Conservation (phyloP, 2,888 invertebrate genomes). For the Endomychus coccineus region DNA sequence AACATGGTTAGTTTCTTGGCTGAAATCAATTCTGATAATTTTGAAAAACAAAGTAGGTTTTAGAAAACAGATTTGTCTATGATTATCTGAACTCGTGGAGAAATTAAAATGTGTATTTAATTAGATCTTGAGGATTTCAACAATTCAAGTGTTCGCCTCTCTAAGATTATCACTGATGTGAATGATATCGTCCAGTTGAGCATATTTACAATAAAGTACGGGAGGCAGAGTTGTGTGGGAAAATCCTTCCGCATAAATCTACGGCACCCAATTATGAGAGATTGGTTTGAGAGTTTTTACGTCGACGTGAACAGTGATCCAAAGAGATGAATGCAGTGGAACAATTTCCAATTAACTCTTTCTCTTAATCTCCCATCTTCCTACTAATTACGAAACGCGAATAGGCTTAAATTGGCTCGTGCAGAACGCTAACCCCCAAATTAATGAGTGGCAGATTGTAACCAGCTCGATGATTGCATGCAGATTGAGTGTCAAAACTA, state of each 20-base stretch:
- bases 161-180: no score
- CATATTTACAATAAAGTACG: no score
- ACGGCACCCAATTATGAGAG: conserved; percentile 29
- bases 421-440: conserved; percentile 36
- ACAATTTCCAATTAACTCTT: conserved; percentile 21
- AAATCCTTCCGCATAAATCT: conserved; percentile 29
- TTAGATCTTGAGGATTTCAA: no score
- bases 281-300: conserved; percentile 34
- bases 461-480: conserved; percentile 13
- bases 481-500: conserved; percentile 4
- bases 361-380: conserved; percentile 39
- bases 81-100: no score
- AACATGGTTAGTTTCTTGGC: no score
- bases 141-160: no score
- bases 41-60: no score
- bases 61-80: no score
- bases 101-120: no score
- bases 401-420: conserved; percentile 37
- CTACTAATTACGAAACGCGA: conserved; percentile 36
- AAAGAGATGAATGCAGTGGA: conserved; percentile 23
- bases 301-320: conserved; percentile 26
- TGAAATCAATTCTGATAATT: no score
- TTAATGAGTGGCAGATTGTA: conserved; percentile 34
- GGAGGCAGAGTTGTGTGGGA: conserved; percentile 26
- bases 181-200: no score